phyloP scores from a whole-genome alignment of 1,140 invertebrate species.

The Ephestia elutella region DNA sequence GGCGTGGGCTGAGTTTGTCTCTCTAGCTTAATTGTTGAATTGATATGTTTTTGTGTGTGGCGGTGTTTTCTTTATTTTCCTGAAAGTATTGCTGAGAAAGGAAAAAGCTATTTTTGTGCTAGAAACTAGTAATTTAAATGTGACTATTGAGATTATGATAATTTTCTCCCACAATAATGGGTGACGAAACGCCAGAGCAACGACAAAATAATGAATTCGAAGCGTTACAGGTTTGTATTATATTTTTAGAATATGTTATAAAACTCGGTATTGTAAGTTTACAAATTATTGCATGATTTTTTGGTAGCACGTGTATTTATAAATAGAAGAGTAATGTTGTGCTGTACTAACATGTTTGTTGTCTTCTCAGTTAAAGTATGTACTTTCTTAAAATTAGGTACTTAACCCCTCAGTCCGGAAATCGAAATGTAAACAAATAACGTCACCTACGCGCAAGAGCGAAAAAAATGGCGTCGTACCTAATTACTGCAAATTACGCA shows the following conservation, averaged over 20 bases:
- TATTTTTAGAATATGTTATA: neutral
- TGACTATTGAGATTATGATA: slow-evolving; percentile 8
- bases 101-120: neutral
- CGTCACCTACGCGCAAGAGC: no score
- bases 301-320: neutral
- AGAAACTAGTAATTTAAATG: neutral
- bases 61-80: neutral
- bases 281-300: neutral
- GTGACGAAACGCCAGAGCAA: slow-evolving; percentile 76
- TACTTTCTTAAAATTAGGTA: no score
- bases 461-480: no score
- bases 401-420: no score
- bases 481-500: no score
- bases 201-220: slow-evolving; percentile 83
- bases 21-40: neutral
- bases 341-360: no score
- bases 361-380: neutral
- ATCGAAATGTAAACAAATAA: no score
- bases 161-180: slow-evolving; percentile 32
- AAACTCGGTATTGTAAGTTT: neutral
- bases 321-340: slow-evolving; percentile 14
- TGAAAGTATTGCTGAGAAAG: neutral
- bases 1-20: no score
- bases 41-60: neutral
- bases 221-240: slow-evolving; percentile 77